Evolutionary conservation across 1,140 invertebrate genomes (phyloP), one percentile per base, ranked within the genome.

Genomic region (Drosophila tropicalis): DNA sequence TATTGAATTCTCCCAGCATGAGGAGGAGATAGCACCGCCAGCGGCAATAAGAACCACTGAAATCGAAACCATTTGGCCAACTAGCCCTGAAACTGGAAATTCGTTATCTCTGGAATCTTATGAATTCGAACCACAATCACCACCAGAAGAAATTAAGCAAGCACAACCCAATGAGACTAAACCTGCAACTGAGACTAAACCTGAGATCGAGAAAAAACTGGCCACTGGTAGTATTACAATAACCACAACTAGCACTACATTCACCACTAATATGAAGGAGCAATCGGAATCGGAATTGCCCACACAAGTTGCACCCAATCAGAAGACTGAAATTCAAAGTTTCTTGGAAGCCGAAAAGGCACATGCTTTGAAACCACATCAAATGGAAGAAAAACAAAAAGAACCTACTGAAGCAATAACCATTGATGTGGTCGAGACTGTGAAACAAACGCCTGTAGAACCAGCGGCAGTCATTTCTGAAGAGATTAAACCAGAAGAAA

Each of bases 1-100:
- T 51, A 92, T 92, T 74, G 91, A 91, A 58, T 91, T 91, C 76
- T 92, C 91, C 9, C 73, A 91, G 40, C 91, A 91, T 40, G 12
- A 25, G 39, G 74, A 90, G 57, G 61, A 64, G 54, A 6, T 69
- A n/a, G 40, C 71, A 29, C 41, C 72, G 34, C 56, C 72, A 60
- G 66, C 64, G 61, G 6, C 56, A 10, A 6, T 25, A 32, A 55
- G 32, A 10, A 44, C 54, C 25, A 34, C 55, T 25, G 68, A 66
- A 5, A 40, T 56, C n/a, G 66, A 69, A 44, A 57, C 69, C n/a
- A 86, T 92, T 44, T 92, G 91, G 91, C 91, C 91, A 19, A 70
- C 76, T 1, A 91, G 79, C 51, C 78, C 82, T 9, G 81, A 91
- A 39, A 92, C 91, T 32, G 91, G 91, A 13, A 82, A 90, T 64